These are phyloP conservation scores for Dendrolimus pini DNA, from an alignment of 2,888 invertebrate species.

Conservation along the genomic window DNA sequence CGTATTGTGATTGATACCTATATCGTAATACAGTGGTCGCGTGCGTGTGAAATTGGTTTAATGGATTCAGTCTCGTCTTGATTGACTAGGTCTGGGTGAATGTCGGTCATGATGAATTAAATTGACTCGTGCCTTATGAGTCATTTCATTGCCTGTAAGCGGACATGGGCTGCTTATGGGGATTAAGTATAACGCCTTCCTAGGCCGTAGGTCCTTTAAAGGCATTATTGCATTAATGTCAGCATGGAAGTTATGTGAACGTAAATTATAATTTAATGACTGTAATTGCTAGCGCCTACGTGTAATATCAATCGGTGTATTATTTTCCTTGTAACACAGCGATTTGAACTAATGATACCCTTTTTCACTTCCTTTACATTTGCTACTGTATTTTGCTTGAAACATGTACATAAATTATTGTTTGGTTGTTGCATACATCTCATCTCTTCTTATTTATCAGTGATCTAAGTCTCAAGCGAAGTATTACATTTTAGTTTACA, in stretches of 20 bases:
- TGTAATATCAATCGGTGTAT: not conserved
- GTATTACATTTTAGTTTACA: no score
- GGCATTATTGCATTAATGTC: slow-evolving; percentile 10
- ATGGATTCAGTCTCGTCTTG: not conserved
- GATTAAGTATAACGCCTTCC: slow-evolving; percentile 9
- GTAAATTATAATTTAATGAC: not conserved
- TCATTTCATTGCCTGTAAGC: slow-evolving; percentile 25
- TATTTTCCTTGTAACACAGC: not conserved
- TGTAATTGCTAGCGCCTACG: not conserved
- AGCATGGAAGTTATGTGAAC: not conserved
- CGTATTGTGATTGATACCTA: no score
- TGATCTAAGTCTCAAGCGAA: no score
- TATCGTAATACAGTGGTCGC: not conserved
- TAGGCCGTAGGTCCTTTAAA: slow-evolving; percentile 2
- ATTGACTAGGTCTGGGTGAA: slow-evolving; percentile 16
- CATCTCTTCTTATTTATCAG: no score
- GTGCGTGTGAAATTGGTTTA: not conserved
- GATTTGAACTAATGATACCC: no score
- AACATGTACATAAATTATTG: no score
- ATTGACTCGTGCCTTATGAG: slow-evolving; percentile 56
- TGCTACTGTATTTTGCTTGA: no score
- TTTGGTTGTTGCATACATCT: no score
- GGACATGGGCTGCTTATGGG: slow-evolving; percentile 34
- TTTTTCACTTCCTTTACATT: not conserved
- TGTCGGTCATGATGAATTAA: slow-evolving; percentile 36